These are phyloP conservation scores for Mellilla xanthometata DNA, from an alignment of 2,888 invertebrate genomes.

Conservation along the genomic window DNA sequence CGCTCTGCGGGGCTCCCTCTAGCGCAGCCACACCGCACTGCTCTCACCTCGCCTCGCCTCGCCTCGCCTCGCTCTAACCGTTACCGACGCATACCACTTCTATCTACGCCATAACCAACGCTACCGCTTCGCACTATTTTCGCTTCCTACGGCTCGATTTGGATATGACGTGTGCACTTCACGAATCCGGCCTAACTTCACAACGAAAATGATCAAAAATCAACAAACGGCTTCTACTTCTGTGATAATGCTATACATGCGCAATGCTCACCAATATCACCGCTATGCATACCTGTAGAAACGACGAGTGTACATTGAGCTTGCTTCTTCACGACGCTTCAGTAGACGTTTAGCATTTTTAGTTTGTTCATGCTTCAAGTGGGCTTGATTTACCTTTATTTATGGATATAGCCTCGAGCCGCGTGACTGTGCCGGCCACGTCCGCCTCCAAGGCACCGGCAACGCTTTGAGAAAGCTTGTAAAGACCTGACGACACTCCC, in stretches of 20 bases:
- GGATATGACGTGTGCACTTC: constrained; percentile 10
- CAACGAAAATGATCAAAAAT: constrained; percentile 21
- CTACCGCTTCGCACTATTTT: constrained; percentile 47
- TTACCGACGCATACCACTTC: constrained; percentile 54
- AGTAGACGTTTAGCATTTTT: constrained; percentile 53
- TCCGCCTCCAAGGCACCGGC: constrained; percentile 53
- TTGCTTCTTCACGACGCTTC: constrained; percentile 66
- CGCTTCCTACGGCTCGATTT: constrained; percentile 44
- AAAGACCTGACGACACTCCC: constrained; percentile 49
- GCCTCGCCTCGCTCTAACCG: constrained; percentile 54
- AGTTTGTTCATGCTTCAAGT: constrained; percentile 57
- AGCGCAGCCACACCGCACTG: too few species aligned
- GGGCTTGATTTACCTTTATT: constrained; percentile 58
- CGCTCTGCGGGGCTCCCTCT: constrained; percentile 16
- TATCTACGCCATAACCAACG: constrained; percentile 25
- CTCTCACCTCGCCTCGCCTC: constrained; percentile 32
- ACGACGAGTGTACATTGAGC: constrained; percentile 44
- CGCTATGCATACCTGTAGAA: constrained; percentile 35
- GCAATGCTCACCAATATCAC: constrained; percentile 29
- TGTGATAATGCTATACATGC: constrained; percentile 19
- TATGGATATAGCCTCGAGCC: constrained; percentile 51
- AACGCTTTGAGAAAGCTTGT: constrained; percentile 60
- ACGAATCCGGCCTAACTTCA: constrained; percentile 10
- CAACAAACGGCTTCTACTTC: constrained; percentile 19
- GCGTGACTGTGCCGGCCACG: constrained; percentile 44